A percentile compares a stretch with the other conserved stretches of the same genome.
Conservation (phyloP, 2,797 vertebrate species). For the Triplophysa yarkandensis region DNA sequence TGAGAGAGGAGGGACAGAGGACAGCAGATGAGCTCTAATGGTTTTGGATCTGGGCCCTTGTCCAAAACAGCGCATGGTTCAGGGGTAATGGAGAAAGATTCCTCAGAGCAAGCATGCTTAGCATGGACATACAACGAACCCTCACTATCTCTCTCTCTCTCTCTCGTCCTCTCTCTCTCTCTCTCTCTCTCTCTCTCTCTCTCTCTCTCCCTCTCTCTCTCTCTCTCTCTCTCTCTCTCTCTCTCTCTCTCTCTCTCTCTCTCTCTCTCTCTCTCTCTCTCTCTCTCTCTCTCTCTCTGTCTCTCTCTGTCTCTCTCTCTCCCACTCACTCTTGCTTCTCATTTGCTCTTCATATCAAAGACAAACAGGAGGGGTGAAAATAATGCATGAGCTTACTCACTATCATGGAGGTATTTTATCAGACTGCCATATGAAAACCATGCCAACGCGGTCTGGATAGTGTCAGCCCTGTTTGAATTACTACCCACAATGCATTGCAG, state of each 20-base stretch:
- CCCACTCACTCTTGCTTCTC: too few relatives aligned
- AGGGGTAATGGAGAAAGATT: conserved; percentile 61
- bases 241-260: conserved; percentile 20
- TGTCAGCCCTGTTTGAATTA: not conserved
- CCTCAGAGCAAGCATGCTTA: conserved; percentile 51
- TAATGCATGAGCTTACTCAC: conserved; percentile 13
- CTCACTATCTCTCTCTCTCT: conserved; percentile 19
- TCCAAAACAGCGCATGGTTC: conserved; percentile 64
- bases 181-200: conserved; percentile 9
- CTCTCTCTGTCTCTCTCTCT: too few relatives aligned
- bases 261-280: conserved; percentile 9
- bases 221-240: conserved; percentile 13
- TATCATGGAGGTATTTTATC: conserved; percentile 20
- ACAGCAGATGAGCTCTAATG: conserved; percentile 58
- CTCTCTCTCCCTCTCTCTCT: conserved; percentile 17
- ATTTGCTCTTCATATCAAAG: conserved; percentile 33
- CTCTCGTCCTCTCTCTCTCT: conserved; percentile 14
- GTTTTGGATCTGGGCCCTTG: conserved; percentile 65
- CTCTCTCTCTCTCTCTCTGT: conserved; percentile 16
- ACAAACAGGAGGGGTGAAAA: conserved; percentile 33
- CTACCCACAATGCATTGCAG: conserved; percentile 1
- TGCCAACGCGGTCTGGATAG: not conserved
- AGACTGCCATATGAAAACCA: conserved; percentile 12
- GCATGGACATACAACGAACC: conserved; percentile 46
- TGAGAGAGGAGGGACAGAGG: conserved; percentile 35